Evolutionary conservation across 2,888 invertebrate species (phyloP).

Genomic region (Exocentrus adspersus): DNA sequence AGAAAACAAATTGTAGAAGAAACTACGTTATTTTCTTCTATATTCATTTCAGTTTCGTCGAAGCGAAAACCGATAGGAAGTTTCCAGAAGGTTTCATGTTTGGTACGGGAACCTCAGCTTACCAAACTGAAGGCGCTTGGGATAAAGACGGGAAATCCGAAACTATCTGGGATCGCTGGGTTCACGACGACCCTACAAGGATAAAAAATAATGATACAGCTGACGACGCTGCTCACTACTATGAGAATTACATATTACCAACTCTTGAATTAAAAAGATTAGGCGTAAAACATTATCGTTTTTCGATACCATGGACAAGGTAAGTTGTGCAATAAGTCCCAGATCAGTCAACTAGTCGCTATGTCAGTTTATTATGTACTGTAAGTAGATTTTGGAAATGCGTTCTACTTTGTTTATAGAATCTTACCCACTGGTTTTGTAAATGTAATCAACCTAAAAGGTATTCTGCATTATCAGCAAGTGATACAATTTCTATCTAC

Average conservation of each 20-base stretch:
- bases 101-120: neutral
- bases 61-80: neutral
- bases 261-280: too few relatives aligned
- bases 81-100: neutral
- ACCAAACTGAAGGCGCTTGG: slow-evolving; percentile 54
- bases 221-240: slow-evolving; percentile 73
- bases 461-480: slow-evolving; percentile 78
- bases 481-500: slow-evolving; percentile 70
- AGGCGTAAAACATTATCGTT: slow-evolving; percentile 67
- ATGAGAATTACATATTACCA: too few relatives aligned
- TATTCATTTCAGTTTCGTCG: neutral
- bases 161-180: slow-evolving; percentile 75
- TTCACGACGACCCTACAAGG: slow-evolving; percentile 65
- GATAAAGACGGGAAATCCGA: slow-evolving; percentile 66
- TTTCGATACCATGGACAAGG: slow-evolving; percentile 43
- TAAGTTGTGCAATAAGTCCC: slow-evolving; percentile 62
- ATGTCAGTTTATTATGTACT: neutral
- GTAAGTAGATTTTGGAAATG: too few relatives aligned
- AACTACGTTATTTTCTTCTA: too few relatives aligned
- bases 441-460: slow-evolving; percentile 73
- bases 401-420: slow-evolving; percentile 55
- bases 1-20: too few relatives aligned
- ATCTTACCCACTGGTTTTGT: slow-evolving; percentile 73
- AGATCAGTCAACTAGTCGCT: neutral
- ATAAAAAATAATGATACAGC: slow-evolving; percentile 68